phyloP scores from a whole-genome alignment of 2,113 vertebrate species.

The Hydrochoerus hydrochaeris region DNA sequence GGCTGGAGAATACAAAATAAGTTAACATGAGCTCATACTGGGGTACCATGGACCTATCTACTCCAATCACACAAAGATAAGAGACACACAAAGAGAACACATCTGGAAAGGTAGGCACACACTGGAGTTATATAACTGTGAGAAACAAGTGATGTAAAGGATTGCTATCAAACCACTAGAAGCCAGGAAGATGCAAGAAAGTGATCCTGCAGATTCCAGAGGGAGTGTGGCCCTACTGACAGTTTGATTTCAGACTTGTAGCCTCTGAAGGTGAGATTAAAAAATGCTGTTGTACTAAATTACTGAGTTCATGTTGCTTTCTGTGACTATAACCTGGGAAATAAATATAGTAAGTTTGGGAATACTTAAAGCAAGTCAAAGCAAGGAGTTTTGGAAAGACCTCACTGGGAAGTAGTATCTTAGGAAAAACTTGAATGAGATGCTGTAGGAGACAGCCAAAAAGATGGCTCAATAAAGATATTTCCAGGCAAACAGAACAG shows the following conservation, averaged over 20 bases:
- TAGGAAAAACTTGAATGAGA: neutral
- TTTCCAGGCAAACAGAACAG: neutral
- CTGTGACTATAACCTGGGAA: neutral
- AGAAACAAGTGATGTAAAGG: neutral
- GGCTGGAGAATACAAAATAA: neutral
- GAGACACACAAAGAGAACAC: neutral
- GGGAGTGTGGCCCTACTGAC: neutral
- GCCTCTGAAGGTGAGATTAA: neutral
- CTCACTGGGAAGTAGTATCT: neutral
- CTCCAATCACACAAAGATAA: neutral
- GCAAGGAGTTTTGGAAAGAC: neutral
- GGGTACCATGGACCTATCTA: too few species aligned
- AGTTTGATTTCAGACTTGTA: neutral
- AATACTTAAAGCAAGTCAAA: neutral
- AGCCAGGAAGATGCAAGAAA: neutral
- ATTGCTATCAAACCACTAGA: neutral
- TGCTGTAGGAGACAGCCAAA: neutral
- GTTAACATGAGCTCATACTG: neutral
- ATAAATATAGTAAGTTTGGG: neutral
- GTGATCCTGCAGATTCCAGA: neutral
- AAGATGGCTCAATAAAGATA: neutral
- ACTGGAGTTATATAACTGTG: neutral
- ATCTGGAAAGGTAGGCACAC: neutral
- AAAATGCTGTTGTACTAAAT: neutral
- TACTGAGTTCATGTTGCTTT: neutral